phyloP scores from a whole-genome alignment of 2,888 invertebrate genomes.

The Oscheius onirici region DNA sequence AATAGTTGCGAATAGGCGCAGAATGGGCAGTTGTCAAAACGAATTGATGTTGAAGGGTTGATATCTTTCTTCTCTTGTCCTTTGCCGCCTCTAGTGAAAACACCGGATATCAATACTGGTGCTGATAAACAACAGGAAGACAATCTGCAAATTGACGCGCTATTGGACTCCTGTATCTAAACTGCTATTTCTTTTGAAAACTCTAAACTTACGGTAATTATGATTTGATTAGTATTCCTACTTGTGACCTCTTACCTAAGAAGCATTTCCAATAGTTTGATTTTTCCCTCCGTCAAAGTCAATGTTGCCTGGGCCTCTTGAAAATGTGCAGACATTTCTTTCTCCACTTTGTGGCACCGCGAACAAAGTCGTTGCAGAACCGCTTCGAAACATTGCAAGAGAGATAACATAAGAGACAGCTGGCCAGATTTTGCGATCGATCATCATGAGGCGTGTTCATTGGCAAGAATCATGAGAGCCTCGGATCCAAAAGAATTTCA shows the following conservation, averaged over 20 bases:
- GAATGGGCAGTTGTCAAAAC: no score
- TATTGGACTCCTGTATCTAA: no score
- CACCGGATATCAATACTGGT: not conserved
- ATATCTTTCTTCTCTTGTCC: not conserved
- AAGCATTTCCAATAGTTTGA: no score
- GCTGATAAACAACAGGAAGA: not conserved
- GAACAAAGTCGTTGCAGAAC: not conserved
- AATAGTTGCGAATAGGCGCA: no score
- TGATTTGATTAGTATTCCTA: no score
- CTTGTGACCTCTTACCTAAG: no score
- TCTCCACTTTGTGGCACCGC: not conserved
- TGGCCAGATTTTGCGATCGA: slow-evolving; percentile 11
- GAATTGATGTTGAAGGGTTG: no score
- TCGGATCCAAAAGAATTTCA: not conserved
- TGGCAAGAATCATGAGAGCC: not conserved
- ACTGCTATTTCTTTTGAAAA: no score
- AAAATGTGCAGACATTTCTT: not conserved
- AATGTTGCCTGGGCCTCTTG: not conserved
- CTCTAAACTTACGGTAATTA: no score
- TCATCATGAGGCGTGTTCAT: slow-evolving; percentile 20
- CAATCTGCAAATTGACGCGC: no score
- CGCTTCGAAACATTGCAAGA: slow-evolving; percentile 23
- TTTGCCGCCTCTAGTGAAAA: slow-evolving; percentile 1
- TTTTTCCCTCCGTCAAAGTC: no score
- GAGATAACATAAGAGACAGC: not conserved